Conservation (phyloP, 1,140 invertebrate species). For the Tenebrio molitor region DNA sequence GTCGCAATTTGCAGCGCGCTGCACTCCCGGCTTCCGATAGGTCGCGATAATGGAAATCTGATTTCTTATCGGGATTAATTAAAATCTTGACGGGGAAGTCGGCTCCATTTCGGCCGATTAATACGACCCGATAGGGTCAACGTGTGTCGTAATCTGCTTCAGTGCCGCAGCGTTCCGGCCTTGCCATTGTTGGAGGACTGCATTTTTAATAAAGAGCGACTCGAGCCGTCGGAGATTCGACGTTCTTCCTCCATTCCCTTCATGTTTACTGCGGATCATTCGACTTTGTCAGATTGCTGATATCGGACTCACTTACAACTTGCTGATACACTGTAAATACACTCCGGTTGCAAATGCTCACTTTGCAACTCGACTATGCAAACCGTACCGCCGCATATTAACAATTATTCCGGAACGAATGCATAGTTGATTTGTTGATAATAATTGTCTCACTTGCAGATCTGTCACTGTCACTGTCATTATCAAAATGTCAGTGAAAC, state of each 20-base stretch:
- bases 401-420: no score
- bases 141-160: neutral
- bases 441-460: no score
- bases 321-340: neutral
- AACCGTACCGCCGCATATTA: no score
- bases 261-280: neutral
- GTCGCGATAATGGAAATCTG: neutral
- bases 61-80: neutral
- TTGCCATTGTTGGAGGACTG: neutral
- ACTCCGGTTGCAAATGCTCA: no score
- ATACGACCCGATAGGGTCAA: neutral
- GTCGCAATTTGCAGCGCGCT: no score
- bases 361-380: no score
- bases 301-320: neutral
- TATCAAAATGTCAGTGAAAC: no score
- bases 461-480: no score
- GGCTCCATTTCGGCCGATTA: neutral
- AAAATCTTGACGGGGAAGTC: neutral
- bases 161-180: neutral
- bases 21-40: no score
- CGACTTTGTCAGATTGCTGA: neutral
- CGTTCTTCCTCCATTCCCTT: neutral
- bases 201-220: neutral
- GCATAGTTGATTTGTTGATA: no score
- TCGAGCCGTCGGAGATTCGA: neutral